phyloP scores from a whole-genome alignment of 2,113 vertebrate genomes.

The Zosterops pallidus region DNA sequence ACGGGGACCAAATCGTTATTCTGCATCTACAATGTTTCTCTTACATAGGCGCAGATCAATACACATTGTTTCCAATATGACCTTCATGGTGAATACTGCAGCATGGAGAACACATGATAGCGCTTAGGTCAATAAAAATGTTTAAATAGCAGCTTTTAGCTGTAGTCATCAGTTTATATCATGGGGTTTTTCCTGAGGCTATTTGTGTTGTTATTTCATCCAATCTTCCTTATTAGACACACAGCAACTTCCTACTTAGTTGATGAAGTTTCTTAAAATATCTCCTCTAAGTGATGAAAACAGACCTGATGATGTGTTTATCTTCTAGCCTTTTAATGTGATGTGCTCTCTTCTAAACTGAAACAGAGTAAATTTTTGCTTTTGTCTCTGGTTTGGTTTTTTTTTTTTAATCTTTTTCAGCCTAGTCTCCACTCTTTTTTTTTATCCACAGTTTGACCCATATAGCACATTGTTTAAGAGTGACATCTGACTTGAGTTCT shows the following conservation, averaged over 20 bases:
- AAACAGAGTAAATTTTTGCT: background rate
- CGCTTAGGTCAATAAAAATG: background rate
- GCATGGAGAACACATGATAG: constrained; percentile 31
- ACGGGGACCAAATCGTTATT: background rate
- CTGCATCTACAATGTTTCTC: background rate
- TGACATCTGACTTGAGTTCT: background rate
- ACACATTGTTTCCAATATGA: background rate
- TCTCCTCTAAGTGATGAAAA: background rate
- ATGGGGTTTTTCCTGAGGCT: constrained; percentile 2
- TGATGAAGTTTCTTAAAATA: constrained; percentile 47
- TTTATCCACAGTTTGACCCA: background rate
- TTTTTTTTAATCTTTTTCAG: background rate
- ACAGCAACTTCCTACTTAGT: constrained; percentile 23
- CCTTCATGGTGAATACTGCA: background rate
- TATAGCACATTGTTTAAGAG: background rate
- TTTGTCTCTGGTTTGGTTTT: background rate
- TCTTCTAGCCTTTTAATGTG: background rate
- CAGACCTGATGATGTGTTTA: background rate
- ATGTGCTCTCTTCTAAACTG: background rate
- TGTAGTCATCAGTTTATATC: background rate
- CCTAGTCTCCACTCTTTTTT: background rate
- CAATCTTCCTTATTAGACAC: constrained; percentile 13
- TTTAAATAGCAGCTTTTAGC: constrained; percentile 50
- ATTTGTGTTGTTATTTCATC: background rate
- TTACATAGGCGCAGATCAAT: constrained; percentile 1